A percentile compares a stretch with the other conserved stretches of the same genome.
Evolutionary conservation across 92 coral and sea anemone species (phyloP).

Genomic region (Isaurus tuberculatus): DNA sequence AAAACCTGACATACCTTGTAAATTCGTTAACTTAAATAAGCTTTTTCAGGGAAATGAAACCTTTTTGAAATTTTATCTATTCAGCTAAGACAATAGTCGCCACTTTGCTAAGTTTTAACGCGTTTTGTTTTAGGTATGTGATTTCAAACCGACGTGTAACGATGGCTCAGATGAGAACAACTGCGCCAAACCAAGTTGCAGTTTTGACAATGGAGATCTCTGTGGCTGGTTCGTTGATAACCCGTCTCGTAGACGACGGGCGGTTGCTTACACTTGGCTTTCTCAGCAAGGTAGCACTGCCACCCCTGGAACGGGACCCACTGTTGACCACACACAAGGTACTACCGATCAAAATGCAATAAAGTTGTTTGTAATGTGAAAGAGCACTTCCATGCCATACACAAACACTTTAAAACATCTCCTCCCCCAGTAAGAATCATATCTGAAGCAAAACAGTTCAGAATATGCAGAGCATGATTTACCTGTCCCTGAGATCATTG

Average conservation of each 20-base stretch:
- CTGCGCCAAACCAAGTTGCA: conserved; percentile 76
- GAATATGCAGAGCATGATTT: too few relatives aligned
- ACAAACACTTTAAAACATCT: too few relatives aligned
- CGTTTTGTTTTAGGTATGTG: conserved; percentile 73
- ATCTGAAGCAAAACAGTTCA: too few relatives aligned
- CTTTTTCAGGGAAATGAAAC: too few relatives aligned
- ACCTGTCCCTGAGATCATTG: too few relatives aligned
- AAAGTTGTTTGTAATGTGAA: too few relatives aligned
- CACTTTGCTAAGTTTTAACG: neutral
- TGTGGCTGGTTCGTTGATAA: conserved; percentile 91
- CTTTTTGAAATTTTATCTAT: too few relatives aligned
- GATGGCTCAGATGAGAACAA: conserved; percentile 88
- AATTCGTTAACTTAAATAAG: too few relatives aligned
- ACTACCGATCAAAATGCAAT: neutral
- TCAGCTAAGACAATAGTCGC: neutral
- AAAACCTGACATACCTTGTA: too few relatives aligned
- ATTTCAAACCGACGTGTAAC: conserved; percentile 80
- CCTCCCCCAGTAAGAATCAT: too few relatives aligned
- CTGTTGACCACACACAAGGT: conserved; percentile 93
- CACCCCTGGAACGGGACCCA: conserved; percentile 78
- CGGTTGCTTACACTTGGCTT: conserved; percentile 86
- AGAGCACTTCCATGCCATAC: too few relatives aligned
- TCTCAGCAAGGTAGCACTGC: conserved; percentile 88
- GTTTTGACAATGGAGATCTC: conserved; percentile 82
- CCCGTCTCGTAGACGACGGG: conserved; percentile 74